Base-by-base conservation (phyloP, 2,797 vertebrate genomes). In the Buphagus erythrorhynchus region DNA sequence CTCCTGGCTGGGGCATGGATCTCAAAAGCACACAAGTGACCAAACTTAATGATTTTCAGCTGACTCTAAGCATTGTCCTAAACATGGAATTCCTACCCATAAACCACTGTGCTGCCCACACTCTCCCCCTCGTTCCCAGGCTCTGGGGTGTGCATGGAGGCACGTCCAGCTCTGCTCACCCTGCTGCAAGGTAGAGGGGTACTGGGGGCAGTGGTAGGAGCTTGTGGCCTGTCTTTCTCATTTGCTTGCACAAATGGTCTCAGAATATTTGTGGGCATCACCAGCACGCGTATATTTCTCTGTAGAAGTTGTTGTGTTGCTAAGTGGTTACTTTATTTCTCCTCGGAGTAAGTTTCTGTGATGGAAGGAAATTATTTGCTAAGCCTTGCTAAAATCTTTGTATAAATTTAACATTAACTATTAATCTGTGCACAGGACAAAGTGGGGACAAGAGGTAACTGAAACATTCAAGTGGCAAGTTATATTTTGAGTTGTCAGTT, bases 31-130 rank as follows among this genome's bases (percentile, higher is more conserved):
- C 78, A 83, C 85, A 72, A 94, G 69, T 96, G 87, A 93, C 96
- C 89, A 78, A 95, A 81, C 82, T 84, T 95, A 96, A 95, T 95
- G 91, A 84, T 86, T 97, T 91, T 95, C 95, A 96, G 87, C 89
- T 95, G 96, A 88, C 93, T 95, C 68, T 11, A n/a, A 63, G 73
- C 35, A 78, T 93, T 94, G 92, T 96, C 95, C 93, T 90, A 81
- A 95, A 86, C 73, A 54, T 73, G 82, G 86, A 90, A 95, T 95
- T 96, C 76, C 66, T 93, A n/a, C 82, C 76, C 89, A 33, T 33
- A 84, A 95, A 72, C 36, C 66, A 4, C 59, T 13, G 66, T 58
- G 85, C 92, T 94, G 87, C 82, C 91, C 89, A 88, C 72, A 5
- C 73, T 95, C 67, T 89, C 69, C 51, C 45, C 3, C 26, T 80